phyloP scores from a whole-genome alignment of 2,113 vertebrate species.

The Cryptomyrus ogoouensis region DNA sequence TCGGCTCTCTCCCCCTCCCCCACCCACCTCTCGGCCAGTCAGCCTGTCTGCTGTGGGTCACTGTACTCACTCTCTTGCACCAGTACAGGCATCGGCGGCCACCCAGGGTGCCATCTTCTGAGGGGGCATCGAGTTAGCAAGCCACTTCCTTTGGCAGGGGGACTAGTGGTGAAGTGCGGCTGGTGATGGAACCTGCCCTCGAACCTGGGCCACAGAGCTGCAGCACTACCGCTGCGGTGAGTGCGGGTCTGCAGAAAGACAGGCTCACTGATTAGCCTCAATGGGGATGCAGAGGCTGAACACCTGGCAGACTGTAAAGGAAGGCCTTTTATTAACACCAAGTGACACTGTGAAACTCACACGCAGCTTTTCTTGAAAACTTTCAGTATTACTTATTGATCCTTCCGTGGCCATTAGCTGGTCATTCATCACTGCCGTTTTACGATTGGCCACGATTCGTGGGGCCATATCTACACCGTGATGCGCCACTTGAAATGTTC shows the following conservation, averaged over 20 bases:
- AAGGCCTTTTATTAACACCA: slow-evolving; percentile 54
- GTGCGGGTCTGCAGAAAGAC: slow-evolving; percentile 48
- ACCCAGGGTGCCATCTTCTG: not conserved
- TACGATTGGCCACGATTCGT: slow-evolving; percentile 47
- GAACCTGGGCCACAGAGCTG: slow-evolving; percentile 46
- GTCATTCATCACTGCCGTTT: slow-evolving; percentile 50
- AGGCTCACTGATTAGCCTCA: slow-evolving; percentile 48
- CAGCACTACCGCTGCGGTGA: slow-evolving; percentile 37
- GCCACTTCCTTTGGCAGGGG: not conserved
- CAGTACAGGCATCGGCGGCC: not conserved
- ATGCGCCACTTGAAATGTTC: slow-evolving; percentile 40
- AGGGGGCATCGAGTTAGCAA: not conserved
- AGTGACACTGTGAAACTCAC: slow-evolving; percentile 68
- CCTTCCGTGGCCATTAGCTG: slow-evolving; percentile 57
- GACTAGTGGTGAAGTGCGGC: not conserved
- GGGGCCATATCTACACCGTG: slow-evolving; percentile 45
- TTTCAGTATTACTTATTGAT: slow-evolving; percentile 69
- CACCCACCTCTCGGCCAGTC: not conserved
- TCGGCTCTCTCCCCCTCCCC: not conserved
- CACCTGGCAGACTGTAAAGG: slow-evolving; percentile 46
- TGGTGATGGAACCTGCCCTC: not conserved
- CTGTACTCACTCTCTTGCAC: not conserved
- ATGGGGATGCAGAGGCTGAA: slow-evolving; percentile 42
- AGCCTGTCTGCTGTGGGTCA: not conserved
- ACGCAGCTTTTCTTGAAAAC: slow-evolving; percentile 56